Evolutionary conservation across 2,888 invertebrate species (phyloP), one percentile per base, ranked within the genome.

Genomic region (Stenotaenia linearis): DNA sequence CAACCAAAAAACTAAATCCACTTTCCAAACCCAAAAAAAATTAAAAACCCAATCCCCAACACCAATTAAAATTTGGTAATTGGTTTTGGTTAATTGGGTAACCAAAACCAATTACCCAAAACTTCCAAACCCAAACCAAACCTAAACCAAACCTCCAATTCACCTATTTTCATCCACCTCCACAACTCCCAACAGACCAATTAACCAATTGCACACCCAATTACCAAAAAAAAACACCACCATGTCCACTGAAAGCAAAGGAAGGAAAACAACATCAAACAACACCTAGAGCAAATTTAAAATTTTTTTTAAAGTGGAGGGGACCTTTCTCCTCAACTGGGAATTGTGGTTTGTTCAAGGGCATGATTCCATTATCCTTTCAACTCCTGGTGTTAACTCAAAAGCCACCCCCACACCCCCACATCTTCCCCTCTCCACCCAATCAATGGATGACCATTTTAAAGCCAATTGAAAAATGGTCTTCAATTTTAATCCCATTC

Each of bases 291-390:
- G 61, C 61, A 61, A 61, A 61, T 61, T 61, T 61, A 25, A 61
- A 61, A 61, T 10, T 61, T 61, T 61, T 25, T 25, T 25, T 25
- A 61, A 61, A 61, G 28, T 25, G 23, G 6, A 61, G 61, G 61
- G 61, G 61, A 61, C 61, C 61, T 25, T 45, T 45, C n/a, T 45
- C 45, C 45, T 61, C 61, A 61, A 61, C 61, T 61, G 61, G 61
- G 61, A 61, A 61, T 61, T 61, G 61, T 28, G 61, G 61, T 61
- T 61, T 61, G 61, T 61, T 61, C 61, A 61, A 61, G 61, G 61
- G 61, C 61, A 61, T 61, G 61, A 61, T 61, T 61, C 61, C 61
- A 61, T 61, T 61, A 61, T 61, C 61, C 61, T 61, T 61, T 61
- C 61, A 61, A 61, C 61, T 61, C 61, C 61, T 61, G 61, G 61